These are phyloP conservation scores for Antedon mediterranea DNA, from an alignment of 53 echinoderm and acorn worm species.

Conservation along the genomic window DNA sequence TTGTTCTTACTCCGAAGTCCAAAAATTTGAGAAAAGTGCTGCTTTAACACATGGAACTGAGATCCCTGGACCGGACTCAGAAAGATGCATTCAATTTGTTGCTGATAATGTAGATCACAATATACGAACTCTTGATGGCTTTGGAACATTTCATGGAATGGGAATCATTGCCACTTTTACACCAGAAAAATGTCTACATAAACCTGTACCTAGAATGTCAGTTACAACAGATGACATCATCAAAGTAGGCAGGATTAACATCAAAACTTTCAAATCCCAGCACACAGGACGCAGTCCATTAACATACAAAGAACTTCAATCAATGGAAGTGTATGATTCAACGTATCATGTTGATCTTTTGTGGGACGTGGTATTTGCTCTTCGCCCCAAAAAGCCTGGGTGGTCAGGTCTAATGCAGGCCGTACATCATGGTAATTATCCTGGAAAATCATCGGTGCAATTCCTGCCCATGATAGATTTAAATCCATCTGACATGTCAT, in stretches of 20 bases:
- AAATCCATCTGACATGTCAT: no score
- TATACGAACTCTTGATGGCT: slow-evolving; percentile 41
- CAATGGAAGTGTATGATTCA: no score
- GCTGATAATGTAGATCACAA: slow-evolving; percentile 64
- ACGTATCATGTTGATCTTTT: no score
- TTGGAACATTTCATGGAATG: slow-evolving; percentile 54
- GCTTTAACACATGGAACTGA: slow-evolving; percentile 10
- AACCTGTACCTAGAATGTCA: slow-evolving; percentile 10
- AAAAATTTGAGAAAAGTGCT: slow-evolving; percentile 21
- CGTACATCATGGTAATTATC: no score
- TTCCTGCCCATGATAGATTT: no score
- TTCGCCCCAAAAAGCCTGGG: no score
- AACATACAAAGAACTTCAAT: no score
- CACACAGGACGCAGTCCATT: no score
- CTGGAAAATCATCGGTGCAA: no score
- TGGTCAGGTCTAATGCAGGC: no score
- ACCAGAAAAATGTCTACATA: slow-evolving; percentile 18
- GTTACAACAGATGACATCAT: slow-evolving; percentile 28
- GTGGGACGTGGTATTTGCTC: no score
- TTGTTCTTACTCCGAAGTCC: slow-evolving; percentile 21
- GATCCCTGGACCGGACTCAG: slow-evolving; percentile 3
- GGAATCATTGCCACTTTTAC: slow-evolving; percentile 48
- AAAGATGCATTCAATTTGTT: slow-evolving; percentile 11
- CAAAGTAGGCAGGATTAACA: slow-evolving; percentile 13
- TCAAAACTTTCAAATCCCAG: no score